Conservation (phyloP, 2,888 invertebrate species). For the Arctia plantaginis region DNA sequence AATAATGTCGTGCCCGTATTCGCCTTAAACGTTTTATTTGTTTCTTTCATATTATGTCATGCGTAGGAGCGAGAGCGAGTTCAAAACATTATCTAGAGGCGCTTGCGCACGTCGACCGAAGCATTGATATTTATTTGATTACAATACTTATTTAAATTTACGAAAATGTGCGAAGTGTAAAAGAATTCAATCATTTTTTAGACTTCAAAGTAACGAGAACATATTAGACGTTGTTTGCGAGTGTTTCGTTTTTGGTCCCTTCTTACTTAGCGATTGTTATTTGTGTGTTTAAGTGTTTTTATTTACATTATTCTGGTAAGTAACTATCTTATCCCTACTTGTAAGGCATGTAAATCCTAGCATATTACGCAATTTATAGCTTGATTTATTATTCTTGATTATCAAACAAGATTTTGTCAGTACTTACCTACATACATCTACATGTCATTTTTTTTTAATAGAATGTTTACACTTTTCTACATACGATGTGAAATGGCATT, state of each 20-base stretch:
- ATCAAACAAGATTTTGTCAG: background rate
- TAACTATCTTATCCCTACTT: background rate
- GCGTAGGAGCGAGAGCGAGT: constrained; percentile 53
- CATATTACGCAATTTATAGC: background rate
- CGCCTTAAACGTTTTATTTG: constrained; percentile 67
- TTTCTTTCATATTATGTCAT: constrained; percentile 73
- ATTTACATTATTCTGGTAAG: background rate
- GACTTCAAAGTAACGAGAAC: background rate
- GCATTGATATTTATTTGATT: constrained; percentile 29
- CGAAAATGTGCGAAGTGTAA: background rate
- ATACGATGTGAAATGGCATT: background rate
- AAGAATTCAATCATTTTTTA: background rate
- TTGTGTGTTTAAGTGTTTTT: background rate
- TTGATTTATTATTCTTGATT: background rate
- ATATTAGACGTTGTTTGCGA: background rate
- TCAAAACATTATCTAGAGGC: constrained; percentile 50
- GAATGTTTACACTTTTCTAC: background rate
- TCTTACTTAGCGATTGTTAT: background rate
- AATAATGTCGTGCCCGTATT: constrained; percentile 26
- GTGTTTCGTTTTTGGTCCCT: background rate
- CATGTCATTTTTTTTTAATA: background rate
- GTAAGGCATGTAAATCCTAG: background rate
- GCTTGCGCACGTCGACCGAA: constrained; percentile 33
- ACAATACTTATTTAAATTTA: constrained; percentile 9
- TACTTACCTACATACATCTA: background rate